Conservation (phyloP, 2,113 vertebrate genomes). For the Gadus chalcogrammus region DNA sequence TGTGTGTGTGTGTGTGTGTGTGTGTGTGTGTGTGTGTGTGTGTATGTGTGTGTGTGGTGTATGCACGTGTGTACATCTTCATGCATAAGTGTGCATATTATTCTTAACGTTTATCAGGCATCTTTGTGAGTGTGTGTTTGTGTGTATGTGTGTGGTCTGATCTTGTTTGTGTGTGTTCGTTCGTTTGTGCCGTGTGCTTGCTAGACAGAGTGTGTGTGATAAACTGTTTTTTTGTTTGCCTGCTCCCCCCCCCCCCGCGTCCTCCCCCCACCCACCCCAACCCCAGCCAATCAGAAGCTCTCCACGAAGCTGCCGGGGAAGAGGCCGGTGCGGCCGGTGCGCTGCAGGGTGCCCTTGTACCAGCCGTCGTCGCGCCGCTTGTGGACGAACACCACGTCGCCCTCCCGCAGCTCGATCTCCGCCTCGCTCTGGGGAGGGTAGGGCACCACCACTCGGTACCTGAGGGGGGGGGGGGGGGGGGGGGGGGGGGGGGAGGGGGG, state of each 20-base stretch:
- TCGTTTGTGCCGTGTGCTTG: constrained; percentile 9
- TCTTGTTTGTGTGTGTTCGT: constrained; percentile 17
- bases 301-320: constrained; percentile 98
- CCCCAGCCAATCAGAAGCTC: constrained; percentile 72
- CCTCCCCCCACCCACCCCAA: no score
- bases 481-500: background rate
- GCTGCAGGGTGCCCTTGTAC: constrained; percentile 97
- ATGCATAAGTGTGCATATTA: no score
- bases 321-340: constrained; percentile 92
- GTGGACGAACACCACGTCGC: constrained; percentile 96
- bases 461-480: constrained; percentile 50
- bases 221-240: background rate
- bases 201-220: no score
- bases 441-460: constrained; percentile 93
- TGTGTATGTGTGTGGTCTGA: background rate
- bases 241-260: constrained; percentile 1
- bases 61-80: no score
- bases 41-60: no score
- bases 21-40: no score
- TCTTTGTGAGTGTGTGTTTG: background rate
- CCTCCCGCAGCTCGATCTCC: constrained; percentile 95
- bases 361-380: constrained; percentile 97
- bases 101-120: no score
- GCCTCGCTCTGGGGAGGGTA: constrained; percentile 97
- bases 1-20: no score